phyloP scores from a whole-genome alignment of 2,113 vertebrate species.

The Syngnathus floridae region DNA sequence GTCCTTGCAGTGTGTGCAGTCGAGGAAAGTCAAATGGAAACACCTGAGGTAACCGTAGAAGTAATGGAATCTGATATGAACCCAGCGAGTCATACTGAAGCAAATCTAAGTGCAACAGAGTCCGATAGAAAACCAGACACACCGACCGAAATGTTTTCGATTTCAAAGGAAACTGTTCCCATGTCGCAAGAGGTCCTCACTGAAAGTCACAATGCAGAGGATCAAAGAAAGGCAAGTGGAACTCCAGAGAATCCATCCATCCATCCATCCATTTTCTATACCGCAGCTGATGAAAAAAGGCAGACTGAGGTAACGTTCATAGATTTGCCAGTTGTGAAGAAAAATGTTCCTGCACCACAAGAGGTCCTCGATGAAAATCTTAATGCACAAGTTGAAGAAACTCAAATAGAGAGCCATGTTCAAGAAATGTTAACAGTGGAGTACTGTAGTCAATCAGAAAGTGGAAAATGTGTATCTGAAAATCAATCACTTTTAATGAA shows the following conservation, averaged over 20 bases:
- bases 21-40: background rate
- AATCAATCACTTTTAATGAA: background rate
- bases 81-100: background rate
- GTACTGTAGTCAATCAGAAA: background rate
- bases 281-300: background rate
- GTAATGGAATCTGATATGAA: background rate
- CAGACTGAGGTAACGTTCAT: background rate
- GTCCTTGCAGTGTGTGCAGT: background rate
- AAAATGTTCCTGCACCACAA: background rate
- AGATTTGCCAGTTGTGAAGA: background rate
- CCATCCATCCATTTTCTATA: no score
- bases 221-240: background rate
- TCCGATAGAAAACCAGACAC: background rate
- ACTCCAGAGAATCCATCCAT: background rate
- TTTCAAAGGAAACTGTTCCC: background rate
- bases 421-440: background rate
- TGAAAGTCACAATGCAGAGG: background rate
- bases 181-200: background rate
- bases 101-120: background rate
- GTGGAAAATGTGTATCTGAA: background rate
- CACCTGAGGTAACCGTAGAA: background rate
- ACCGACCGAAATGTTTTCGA: background rate
- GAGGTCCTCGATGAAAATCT: background rate
- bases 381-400: background rate
- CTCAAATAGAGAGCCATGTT: background rate